These are phyloP conservation scores for Dendrolimus punctatus DNA, from an alignment of 1,140 invertebrate species.

Conservation along the genomic window DNA sequence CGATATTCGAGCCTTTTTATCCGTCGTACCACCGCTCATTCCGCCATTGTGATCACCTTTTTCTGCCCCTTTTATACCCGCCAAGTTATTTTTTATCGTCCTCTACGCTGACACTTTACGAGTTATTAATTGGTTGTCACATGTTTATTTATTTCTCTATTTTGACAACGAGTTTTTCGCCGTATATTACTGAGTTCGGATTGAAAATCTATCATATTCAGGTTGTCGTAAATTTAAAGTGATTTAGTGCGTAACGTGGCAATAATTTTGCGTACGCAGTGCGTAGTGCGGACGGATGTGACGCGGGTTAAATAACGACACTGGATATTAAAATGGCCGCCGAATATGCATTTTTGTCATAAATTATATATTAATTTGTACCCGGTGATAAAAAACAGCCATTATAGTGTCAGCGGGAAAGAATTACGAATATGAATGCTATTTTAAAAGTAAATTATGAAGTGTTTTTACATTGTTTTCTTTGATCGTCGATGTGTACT, in stretches of 20 bases:
- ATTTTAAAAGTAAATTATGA: slow-evolving; percentile 8
- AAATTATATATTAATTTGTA: slow-evolving; percentile 21
- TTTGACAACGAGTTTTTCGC: slow-evolving; percentile 64
- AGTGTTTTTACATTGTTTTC: slow-evolving; percentile 6
- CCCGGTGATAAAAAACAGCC: slow-evolving; percentile 10
- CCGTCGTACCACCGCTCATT: slow-evolving; percentile 62
- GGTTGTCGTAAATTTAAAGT: slow-evolving; percentile 66
- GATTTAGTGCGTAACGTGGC: slow-evolving; percentile 65
- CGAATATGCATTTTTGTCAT: slow-evolving; percentile 41
- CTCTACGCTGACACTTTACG: slow-evolving; percentile 68
- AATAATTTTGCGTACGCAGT: slow-evolving; percentile 60
- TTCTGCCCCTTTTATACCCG: slow-evolving; percentile 58
- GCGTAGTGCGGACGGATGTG: slow-evolving; percentile 61
- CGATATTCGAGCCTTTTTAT: slow-evolving; percentile 61
- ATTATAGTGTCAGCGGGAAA: slow-evolving; percentile 12
- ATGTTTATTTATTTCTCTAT: slow-evolving; percentile 70
- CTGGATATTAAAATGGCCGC: slow-evolving; percentile 62
- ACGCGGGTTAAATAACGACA: slow-evolving; percentile 63
- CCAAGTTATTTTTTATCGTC: slow-evolving; percentile 59
- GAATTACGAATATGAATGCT: slow-evolving; percentile 10
- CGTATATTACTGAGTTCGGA: slow-evolving; percentile 57
- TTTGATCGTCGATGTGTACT: neutral
- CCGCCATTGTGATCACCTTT: slow-evolving; percentile 62
- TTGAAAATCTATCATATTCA: slow-evolving; percentile 72
- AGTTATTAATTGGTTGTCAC: slow-evolving; percentile 73